These are phyloP conservation scores for Hydrolagus colliei DNA, from an alignment of 2,797 vertebrate genomes.

Conservation along the genomic window DNA sequence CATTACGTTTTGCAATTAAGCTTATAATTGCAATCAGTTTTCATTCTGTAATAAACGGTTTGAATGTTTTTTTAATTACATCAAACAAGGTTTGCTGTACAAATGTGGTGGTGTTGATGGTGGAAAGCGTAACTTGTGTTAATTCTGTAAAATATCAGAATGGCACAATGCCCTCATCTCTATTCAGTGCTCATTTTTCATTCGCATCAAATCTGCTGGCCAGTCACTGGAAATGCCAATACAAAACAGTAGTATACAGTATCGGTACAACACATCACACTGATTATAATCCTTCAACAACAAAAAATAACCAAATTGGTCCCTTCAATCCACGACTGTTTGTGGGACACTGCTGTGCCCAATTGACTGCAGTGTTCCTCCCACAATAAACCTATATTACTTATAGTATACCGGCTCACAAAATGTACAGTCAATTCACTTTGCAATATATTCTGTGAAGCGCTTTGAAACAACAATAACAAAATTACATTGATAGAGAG, in stretches of 20 bases:
- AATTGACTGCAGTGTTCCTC: too few relatives aligned
- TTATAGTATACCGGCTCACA: too few relatives aligned
- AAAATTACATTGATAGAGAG: too few relatives aligned
- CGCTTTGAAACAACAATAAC: too few relatives aligned
- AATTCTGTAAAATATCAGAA: background rate
- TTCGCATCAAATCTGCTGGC: background rate
- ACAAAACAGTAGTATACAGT: background rate
- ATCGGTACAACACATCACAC: too few relatives aligned
- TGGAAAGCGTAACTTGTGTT: constrained; percentile 7
- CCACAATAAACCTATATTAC: too few relatives aligned
- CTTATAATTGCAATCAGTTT: constrained; percentile 27
- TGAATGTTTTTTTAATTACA: constrained; percentile 15
- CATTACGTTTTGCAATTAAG: constrained; percentile 18
- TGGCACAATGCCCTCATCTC: background rate
- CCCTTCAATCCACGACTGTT: too few relatives aligned
- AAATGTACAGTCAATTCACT: too few relatives aligned
- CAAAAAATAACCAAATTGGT: too few relatives aligned
- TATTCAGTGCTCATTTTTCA: constrained; percentile 4
- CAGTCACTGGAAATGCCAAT: background rate
- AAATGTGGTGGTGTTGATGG: background rate
- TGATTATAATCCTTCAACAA: too few relatives aligned
- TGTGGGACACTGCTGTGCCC: too few relatives aligned
- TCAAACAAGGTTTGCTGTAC: background rate
- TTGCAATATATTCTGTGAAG: too few relatives aligned
- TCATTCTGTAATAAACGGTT: background rate